Percentiles rank a stretch among this genome's conserved stretches.
Evolutionary conservation across 2,797 vertebrate species (phyloP).

Genomic region (Sciaenops ocellatus): DNA sequence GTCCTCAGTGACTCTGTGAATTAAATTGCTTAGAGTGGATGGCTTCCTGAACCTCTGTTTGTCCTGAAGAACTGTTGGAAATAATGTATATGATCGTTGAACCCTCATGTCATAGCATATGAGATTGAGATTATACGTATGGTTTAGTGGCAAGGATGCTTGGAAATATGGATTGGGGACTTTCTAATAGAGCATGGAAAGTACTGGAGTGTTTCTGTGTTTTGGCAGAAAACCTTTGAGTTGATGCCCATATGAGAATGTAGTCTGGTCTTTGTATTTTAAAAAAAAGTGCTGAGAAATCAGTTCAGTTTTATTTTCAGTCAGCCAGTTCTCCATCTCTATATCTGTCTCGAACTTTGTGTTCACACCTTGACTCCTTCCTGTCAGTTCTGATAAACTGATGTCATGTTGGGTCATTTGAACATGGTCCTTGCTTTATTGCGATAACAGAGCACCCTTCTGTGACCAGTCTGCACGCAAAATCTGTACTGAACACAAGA

Average conservation of each 20-base stretch:
- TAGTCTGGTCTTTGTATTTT: neutral
- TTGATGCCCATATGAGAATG: constrained; percentile 22
- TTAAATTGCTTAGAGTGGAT: constrained; percentile 69
- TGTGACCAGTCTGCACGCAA: neutral
- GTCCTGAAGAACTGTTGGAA: constrained; percentile 47
- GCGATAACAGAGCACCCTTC: neutral
- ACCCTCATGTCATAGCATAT: constrained; percentile 56
- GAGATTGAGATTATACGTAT: constrained; percentile 60
- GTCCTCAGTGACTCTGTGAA: constrained; percentile 61
- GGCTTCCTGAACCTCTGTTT: constrained; percentile 56
- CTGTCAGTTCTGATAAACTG: constrained; percentile 14
- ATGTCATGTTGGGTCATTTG: neutral
- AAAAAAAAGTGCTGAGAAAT: neutral
- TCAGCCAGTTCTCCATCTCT: constrained; percentile 19
- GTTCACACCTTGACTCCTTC: constrained; percentile 17
- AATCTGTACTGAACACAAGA: neutral
- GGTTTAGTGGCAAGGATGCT: constrained; percentile 46
- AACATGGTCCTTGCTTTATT: neutral
- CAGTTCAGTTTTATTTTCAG: neutral
- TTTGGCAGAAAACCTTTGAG: constrained; percentile 31
- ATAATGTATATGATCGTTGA: constrained; percentile 51
- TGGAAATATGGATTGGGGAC: constrained; percentile 53
- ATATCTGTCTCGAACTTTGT: neutral
- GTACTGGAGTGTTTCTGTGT: constrained; percentile 44
- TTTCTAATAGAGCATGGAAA: constrained; percentile 51